Percentiles rank a stretch among this genome's conserved stretches.
phyloP scores from a whole-genome alignment of 2,113 vertebrate genomes.

The Microtus oregoni region DNA sequence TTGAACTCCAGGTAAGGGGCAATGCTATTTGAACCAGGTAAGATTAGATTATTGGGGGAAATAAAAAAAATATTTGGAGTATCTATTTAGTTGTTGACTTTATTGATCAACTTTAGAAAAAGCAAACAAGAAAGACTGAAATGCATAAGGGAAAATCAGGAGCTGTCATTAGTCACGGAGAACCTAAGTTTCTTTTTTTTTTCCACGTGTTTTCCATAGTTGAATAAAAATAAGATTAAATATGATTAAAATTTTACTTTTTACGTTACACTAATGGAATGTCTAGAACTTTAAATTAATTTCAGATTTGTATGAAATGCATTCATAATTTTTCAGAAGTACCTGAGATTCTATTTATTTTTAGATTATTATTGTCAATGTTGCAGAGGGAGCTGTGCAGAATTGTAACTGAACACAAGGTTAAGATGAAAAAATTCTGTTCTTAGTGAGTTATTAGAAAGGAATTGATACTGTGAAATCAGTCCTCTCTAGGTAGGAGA shows the following conservation, averaged over 20 bases:
- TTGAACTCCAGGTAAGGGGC: neutral
- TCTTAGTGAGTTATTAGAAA: neutral
- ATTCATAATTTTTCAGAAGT: neutral
- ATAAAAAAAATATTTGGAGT: neutral
- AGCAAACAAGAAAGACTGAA: neutral
- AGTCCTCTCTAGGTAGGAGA: neutral
- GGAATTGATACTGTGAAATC: neutral
- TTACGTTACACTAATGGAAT: neutral
- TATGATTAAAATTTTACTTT: neutral
- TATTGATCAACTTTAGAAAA: neutral
- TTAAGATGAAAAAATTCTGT: neutral
- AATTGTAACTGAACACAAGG: neutral
- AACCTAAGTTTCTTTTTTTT: neutral
- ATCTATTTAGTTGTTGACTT: neutral
- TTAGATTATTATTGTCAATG: neutral
- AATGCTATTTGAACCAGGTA: neutral
- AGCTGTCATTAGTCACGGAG: neutral
- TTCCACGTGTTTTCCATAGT: neutral
- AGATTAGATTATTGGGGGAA: neutral
- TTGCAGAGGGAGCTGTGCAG: neutral
- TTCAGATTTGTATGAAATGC: neutral
- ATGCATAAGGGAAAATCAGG: neutral
- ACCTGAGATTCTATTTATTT: conserved; percentile 10
- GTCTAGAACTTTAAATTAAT: conserved; percentile 5
- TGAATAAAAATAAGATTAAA: neutral